These are phyloP conservation scores for Myotis pilosus DNA, from an alignment of 2,797 vertebrate genomes.

Conservation along the genomic window DNA sequence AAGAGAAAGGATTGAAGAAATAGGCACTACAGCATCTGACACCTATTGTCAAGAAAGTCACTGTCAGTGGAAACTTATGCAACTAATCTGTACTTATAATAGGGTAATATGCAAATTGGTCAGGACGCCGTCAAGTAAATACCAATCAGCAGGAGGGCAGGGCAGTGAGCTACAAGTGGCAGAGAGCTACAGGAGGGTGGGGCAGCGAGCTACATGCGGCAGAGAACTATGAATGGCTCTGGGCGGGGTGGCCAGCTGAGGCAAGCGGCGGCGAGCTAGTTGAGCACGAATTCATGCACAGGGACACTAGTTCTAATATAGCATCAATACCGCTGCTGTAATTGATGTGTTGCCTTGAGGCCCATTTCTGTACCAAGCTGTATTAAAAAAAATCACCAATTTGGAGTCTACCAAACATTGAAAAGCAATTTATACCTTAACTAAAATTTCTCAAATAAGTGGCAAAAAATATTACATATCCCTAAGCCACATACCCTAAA, in stretches of 20 bases:
- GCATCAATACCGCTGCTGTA: not conserved
- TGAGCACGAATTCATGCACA: too few relatives aligned
- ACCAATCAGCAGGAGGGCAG: too few relatives aligned
- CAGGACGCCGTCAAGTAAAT: too few relatives aligned
- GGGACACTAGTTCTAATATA: too few relatives aligned
- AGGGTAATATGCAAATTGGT: too few relatives aligned
- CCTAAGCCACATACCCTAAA: not conserved
- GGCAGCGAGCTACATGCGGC: too few relatives aligned
- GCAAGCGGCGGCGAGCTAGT: too few relatives aligned
- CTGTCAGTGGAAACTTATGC: not conserved
- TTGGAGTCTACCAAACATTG: not conserved
- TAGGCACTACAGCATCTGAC: too few relatives aligned
- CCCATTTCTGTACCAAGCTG: not conserved
- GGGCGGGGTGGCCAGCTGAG: too few relatives aligned
- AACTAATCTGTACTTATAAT: not conserved
- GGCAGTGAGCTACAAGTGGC: too few relatives aligned
- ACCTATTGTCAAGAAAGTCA: not conserved
- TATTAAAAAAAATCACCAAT: not conserved
- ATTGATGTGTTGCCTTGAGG: not conserved
- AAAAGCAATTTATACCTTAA: not conserved
- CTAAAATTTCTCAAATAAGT: not conserved
- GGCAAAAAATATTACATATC: not conserved
- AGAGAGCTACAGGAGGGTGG: too few relatives aligned
- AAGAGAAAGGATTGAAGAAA: not conserved
- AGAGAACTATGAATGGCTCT: too few relatives aligned